Base-by-base conservation (phyloP, 1,140 invertebrate genomes). In the Mamestra configurata region DNA sequence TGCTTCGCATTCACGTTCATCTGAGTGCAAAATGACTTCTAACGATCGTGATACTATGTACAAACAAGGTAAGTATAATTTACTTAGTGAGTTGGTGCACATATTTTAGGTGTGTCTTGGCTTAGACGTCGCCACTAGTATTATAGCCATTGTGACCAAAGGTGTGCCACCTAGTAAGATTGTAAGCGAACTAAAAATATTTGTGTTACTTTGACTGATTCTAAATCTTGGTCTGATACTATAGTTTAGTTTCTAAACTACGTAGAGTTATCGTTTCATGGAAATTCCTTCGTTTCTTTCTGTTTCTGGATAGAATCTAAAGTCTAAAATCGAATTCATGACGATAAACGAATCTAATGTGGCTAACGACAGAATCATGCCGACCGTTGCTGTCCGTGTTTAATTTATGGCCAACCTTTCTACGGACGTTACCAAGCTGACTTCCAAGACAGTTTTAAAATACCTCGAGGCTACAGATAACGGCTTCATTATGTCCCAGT, bases 61-160 rank as follows among this genome's bases (percentile, higher is more conserved):
- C 76, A 80, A 83, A 83, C 76, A 75, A 80, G 81, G 75, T 64
- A 73, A 68, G 59, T 49, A 77, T 77, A 77, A 79, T 79, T 75
- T 68, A 76, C n/a, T 76, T 24, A 70, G 51, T 57, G 72, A 70
- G 20, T 59, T 31, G 24, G 64, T 59, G 78, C 55, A 72, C 77
- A 82, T 77, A 79, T 82, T 82, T 79, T 77, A 77, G 78, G 66
- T 72, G 81, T 79, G 78, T 53, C 77, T 72, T 53, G 24, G 27
- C 10, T 31, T 71, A 72, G 49, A 72, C 68, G 68, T 35, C 43
- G 24, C 68, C 24, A 53, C 68, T 72, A 11, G 43, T 27, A 8
- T 5, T 35, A 57, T 31, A 64, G 22, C 37, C 40, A 49, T 64
- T 61, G 18, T 59, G 15, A 40, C 64, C 46, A 43, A 49, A 46